Percentiles rank a stretch among this genome's conserved stretches.
Conservation (phyloP, 2,797 vertebrate genomes). For the Etheostoma nigrum region DNA sequence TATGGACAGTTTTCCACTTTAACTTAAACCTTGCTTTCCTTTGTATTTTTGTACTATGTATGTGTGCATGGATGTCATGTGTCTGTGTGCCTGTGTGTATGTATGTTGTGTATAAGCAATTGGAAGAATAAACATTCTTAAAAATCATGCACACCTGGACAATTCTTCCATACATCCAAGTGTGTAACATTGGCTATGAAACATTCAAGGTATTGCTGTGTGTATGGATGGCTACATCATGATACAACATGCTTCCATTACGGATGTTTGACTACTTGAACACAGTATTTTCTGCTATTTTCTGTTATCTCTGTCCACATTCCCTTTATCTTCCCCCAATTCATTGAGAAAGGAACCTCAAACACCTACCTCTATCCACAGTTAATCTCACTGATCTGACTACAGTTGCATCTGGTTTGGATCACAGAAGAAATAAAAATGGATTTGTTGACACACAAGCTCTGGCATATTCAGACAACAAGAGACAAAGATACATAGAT, state of each 20-base stretch:
- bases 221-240: constrained; percentile 5
- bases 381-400: constrained; percentile 55
- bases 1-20: no score
- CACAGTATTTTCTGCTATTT: constrained; percentile 56
- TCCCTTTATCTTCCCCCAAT: constrained; percentile 51
- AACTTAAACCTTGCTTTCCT: no score
- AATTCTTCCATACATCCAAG: neutral
- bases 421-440: constrained; percentile 57
- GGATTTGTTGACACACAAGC: constrained; percentile 60
- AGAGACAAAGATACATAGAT: constrained; percentile 67
- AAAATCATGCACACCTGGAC: no score
- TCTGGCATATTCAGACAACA: constrained; percentile 73
- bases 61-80: no score
- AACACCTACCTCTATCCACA: constrained; percentile 39
- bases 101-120: no score
- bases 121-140: no score
- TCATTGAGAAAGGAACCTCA: constrained; percentile 51
- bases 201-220: no score
- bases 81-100: no score
- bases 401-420: constrained; percentile 69
- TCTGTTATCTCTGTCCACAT: constrained; percentile 55
- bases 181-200: constrained; percentile 44
- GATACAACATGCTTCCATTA: constrained; percentile 44
- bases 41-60: no score
- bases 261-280: constrained; percentile 48